phyloP scores from a whole-genome alignment of 2,113 vertebrate species.

The Varanus salvator region DNA sequence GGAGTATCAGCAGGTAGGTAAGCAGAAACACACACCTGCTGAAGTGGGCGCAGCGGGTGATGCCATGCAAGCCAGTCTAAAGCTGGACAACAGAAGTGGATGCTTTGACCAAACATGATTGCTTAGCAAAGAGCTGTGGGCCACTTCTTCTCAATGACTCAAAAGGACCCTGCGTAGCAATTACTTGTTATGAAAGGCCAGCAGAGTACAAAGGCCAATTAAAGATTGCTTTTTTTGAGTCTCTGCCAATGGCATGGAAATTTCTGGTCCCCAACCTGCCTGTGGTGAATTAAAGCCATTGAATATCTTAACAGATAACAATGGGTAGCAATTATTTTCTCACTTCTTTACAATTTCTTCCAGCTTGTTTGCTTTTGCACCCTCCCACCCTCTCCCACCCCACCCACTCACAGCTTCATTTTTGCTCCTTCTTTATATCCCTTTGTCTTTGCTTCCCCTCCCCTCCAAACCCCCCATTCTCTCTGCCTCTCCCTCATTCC shows the following conservation, averaged over 20 bases:
- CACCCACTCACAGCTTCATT: constrained; percentile 11
- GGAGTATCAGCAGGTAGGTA: not conserved
- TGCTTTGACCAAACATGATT: not conserved
- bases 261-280: not conserved
- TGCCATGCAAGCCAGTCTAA: not conserved
- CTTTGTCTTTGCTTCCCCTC: constrained; percentile 10
- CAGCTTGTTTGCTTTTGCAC: constrained; percentile 22
- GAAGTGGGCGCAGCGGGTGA: not conserved
- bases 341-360: constrained; percentile 26
- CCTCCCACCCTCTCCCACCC: not conserved
- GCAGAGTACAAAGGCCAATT: not conserved
- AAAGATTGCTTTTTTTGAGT: constrained; percentile 5
- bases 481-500: not conserved
- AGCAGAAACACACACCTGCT: not conserved
- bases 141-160: not conserved
- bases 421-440: constrained; percentile 25
- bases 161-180: not conserved
- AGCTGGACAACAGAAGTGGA: not conserved
- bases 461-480: not conserved
- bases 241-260: constrained; percentile 17
- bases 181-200: not conserved
- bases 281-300: constrained; percentile 21
- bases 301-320: constrained; percentile 39
- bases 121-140: not conserved
- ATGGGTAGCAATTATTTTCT: constrained; percentile 41